A percentile compares a stretch with the other conserved stretches of the same genome.
phyloP scores from a whole-genome alignment of 2,888 invertebrate genomes.

The Calephelis perditalis region DNA sequence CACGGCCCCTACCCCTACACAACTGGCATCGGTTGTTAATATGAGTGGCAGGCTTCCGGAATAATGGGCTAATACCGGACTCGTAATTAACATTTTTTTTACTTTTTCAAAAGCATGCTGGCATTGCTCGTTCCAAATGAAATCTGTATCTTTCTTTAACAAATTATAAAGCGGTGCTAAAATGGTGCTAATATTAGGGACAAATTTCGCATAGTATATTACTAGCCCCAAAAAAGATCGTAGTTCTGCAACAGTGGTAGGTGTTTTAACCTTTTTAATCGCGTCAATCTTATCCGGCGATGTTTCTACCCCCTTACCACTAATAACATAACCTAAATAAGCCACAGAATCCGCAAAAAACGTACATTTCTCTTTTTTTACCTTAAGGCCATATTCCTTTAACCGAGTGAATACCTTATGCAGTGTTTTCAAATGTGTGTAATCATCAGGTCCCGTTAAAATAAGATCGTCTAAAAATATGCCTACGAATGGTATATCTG shows the following conservation, averaged over 20 bases:
- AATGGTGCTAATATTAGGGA: slow-evolving; percentile 23
- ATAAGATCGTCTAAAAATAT: neutral
- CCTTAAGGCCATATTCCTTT: neutral
- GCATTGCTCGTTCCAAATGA: slow-evolving; percentile 12
- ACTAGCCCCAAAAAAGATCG: slow-evolving; percentile 35
- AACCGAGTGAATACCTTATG: neutral
- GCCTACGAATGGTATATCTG: neutral
- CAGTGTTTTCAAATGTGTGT: neutral
- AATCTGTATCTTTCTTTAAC: neutral
- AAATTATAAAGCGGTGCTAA: slow-evolving; percentile 30
- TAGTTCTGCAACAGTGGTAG: slow-evolving; percentile 18
- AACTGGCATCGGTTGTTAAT: slow-evolving; percentile 18
- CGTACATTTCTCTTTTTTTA: neutral
- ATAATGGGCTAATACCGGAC: neutral
- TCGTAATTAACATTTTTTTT: slow-evolving; percentile 11
- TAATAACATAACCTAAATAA: slow-evolving; percentile 17
- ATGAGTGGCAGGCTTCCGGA: slow-evolving; percentile 15
- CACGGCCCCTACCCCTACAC: slow-evolving; percentile 19
- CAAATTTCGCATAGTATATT: slow-evolving; percentile 39
- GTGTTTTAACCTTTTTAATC: slow-evolving; percentile 13
- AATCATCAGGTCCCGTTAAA: neutral
- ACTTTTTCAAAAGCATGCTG: slow-evolving; percentile 7
- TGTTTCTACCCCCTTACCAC: slow-evolving; percentile 20
- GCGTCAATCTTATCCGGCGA: slow-evolving; percentile 21
- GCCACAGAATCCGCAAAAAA: neutral